Evolutionary conservation across 2,113 vertebrate genomes (phyloP), one percentile per base, ranked within the genome.

Genomic region (Poecilia latipinna): DNA sequence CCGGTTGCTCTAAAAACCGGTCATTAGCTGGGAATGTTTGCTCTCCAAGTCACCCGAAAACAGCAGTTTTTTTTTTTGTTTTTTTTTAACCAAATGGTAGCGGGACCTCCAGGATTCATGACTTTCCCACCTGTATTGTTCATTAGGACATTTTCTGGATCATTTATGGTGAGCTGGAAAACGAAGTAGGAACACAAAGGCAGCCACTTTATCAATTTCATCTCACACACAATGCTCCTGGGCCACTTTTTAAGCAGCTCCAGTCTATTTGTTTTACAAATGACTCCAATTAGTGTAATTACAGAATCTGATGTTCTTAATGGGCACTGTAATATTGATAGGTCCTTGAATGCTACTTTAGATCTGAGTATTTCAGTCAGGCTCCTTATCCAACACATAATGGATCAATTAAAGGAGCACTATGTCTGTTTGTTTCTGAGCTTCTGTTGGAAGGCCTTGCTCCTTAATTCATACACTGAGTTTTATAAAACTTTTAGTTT

Each of bases 231-330:
- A 79, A 73, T 76, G 78, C 84, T 82, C 90, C 89, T 11, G 65
- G 35, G 54, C 51, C 73, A 22, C 6, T 60, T 65, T 29, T 15
- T 31, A 37, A 29, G 65, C 88, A 75, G 74, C 77, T 75, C 62
- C 54, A 60, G 83, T 74, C 69, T 93, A 77, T 93, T 93, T 93
- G 65, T 80, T 89, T 91, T 86, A 81, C 82, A 86, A 90, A 90
- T 90, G 76, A 89, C 85, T 79, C 75, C 82, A 88, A 89, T 88
- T 84, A 82, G 87, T 63, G 78, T 74, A 85, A 86, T 88, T 84
- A 84, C 65, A 33, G 44, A 82, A 79, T 71, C 74, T 89, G 91
- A 86, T 86, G 84, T 72, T 69, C 70, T 75, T 88, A 90, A 90
- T 88, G 44, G 35, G 22, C 4, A 22, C 33, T 17, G 35, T 31